phyloP scores from a whole-genome alignment of 2,113 vertebrate species.

The Speoplatyrhinus poulsoni region DNA sequence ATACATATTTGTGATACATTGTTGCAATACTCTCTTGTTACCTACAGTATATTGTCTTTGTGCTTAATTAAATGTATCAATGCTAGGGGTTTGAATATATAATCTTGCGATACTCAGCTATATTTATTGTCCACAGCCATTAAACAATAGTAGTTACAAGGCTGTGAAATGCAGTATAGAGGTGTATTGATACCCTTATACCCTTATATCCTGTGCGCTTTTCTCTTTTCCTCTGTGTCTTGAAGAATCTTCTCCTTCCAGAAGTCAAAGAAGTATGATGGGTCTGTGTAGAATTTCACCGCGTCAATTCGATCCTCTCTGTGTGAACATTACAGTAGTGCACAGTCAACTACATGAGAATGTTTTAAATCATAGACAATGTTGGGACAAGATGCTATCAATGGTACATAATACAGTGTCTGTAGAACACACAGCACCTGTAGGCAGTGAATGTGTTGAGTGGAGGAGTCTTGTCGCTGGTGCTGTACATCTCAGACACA shows the following conservation, averaged over 20 bases:
- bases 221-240: conserved; percentile 95
- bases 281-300: conserved; percentile 93
- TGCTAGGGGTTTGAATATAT: too few relatives aligned
- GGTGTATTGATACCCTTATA: conserved; percentile 59
- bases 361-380: too few relatives aligned
- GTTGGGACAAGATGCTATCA: too few relatives aligned
- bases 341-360: neutral
- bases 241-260: conserved; percentile 99
- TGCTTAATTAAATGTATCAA: too few relatives aligned
- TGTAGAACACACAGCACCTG: conserved; percentile 72
- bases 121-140: too few relatives aligned
- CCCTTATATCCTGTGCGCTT: conserved; percentile 81
- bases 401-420: too few relatives aligned
- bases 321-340: conserved; percentile 39
- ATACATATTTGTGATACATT: too few relatives aligned
- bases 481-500: conserved; percentile 86
- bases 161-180: neutral
- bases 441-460: conserved; percentile 86
- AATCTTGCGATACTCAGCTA: too few relatives aligned
- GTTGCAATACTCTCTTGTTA: too few relatives aligned
- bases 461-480: conserved; percentile 87
- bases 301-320: conserved; percentile 93
- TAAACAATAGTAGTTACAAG: neutral
- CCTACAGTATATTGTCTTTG: too few relatives aligned
- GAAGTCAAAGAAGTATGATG: conserved; percentile 96